Evolutionary conservation across 1,140 invertebrate species (phyloP), one percentile per base, ranked within the genome.

Genomic region (Penaeus japonicus): DNA sequence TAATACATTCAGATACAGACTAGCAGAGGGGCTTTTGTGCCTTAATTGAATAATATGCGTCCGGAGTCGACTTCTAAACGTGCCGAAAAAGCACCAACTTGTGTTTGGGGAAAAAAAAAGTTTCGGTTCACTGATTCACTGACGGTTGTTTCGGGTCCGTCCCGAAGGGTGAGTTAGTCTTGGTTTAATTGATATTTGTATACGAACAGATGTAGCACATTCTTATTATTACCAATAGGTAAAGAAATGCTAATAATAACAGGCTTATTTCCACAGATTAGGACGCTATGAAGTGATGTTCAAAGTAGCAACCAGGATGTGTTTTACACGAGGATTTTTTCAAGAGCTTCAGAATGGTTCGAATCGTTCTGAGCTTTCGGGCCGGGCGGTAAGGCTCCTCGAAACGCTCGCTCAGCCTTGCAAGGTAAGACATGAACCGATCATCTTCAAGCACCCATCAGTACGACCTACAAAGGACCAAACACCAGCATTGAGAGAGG

Each of bases 11-110:
- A 27, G 59, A 59, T 83, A 83, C 18, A 32, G 27, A 12, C 55
- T n/a, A 7, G 24, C 55, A 12, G n/a, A 20, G 15, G 39, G 65
- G 17, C 82, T 27, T n/a, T 84, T 84, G 65, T 84, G 55, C 47
- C 15, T 5, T 59, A 82, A 82, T 82, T 62, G 80, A 82, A 62
- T 59, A 82, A 82, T 62, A 30, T 82, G 54, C 80, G 55, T 59
- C 27, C 27, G 20, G 24, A 17, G n/a, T 82, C 30, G 32, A 82
- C 55, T 59, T 62, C 32, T 32, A 82, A 82, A 82, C 80, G 24
- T 32, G 24, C n/a, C 80, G 32, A 82, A 59, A 70, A 30, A 15
- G 70, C 27, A 30, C 35, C 30, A 73, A 17, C 70, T n/a, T 15
- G 35, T 18, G 27, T 20, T 22, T 15, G 27, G 0, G 5, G 18